Percentiles rank a stretch among this genome's conserved stretches.
phyloP scores from a whole-genome alignment of 1,140 invertebrate genomes.

The Lysiphlebus fabarum region DNA sequence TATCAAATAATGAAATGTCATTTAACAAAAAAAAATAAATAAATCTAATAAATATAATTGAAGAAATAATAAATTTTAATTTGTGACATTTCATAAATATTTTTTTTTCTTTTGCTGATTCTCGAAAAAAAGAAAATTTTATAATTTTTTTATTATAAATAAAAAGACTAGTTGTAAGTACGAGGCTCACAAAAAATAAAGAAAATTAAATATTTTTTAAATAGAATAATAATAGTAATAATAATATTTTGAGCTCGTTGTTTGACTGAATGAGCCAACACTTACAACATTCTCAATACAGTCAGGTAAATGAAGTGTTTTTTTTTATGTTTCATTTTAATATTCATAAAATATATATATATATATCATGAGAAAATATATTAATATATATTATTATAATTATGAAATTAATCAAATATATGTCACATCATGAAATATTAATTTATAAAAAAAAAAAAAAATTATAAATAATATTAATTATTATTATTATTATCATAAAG shows the following conservation, averaged over 20 bases:
- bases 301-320: constrained; percentile 22
- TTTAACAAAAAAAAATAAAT: too few species aligned
- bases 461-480: background rate
- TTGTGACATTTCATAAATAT: too few species aligned
- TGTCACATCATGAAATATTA: constrained; percentile 9
- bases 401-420: constrained; percentile 12
- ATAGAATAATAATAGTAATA: background rate
- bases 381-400: constrained; percentile 18
- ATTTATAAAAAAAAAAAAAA: background rate
- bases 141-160: constrained; percentile 10
- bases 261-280: constrained; percentile 15
- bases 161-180: constrained; percentile 29
- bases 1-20: too few species aligned
- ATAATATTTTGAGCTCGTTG: constrained; percentile 7
- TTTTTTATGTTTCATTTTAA: too few species aligned
- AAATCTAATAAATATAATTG: too few species aligned
- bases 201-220: constrained; percentile 13
- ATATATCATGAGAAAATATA: constrained; percentile 16
- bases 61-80: too few species aligned
- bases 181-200: constrained; percentile 19
- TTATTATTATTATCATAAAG: background rate
- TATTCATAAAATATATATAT: too few species aligned
- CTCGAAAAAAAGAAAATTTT: background rate
- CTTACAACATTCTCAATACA: constrained; percentile 10
- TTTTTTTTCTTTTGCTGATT: background rate